These are phyloP conservation scores for Orcinus orca DNA, from an alignment of 2,113 vertebrate species.

Conservation along the genomic window DNA sequence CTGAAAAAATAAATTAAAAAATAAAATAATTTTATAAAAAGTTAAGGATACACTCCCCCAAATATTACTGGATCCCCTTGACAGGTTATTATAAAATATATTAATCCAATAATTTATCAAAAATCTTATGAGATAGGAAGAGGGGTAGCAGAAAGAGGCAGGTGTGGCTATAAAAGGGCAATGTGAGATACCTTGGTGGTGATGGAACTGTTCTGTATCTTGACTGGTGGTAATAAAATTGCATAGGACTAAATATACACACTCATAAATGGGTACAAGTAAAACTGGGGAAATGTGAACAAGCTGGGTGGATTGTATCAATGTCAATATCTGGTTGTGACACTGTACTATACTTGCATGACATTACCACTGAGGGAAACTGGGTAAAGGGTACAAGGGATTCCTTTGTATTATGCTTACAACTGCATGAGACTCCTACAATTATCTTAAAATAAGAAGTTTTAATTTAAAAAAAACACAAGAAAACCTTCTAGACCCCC, in stretches of 20 bases:
- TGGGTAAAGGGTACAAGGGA: background rate
- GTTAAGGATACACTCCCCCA: background rate
- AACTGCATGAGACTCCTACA: background rate
- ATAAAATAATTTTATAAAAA: background rate
- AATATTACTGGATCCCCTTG: background rate
- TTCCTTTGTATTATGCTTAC: background rate
- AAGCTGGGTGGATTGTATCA: background rate
- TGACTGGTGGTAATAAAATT: background rate
- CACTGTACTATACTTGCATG: background rate
- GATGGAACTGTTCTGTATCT: background rate
- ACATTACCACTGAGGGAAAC: background rate
- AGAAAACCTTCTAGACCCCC: background rate
- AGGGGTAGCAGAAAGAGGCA: background rate
- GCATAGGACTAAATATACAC: background rate
- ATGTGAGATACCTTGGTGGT: background rate
- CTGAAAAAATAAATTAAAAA: background rate
- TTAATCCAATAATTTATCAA: conserved; percentile 5
- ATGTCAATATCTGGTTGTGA: background rate
- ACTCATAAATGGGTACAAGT: background rate
- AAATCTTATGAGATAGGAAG: background rate
- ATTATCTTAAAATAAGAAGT: background rate
- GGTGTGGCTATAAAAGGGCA: background rate
- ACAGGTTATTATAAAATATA: background rate
- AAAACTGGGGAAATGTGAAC: background rate
- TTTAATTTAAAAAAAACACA: background rate